phyloP scores from a whole-genome alignment of 2,113 vertebrate genomes.

The Lanius ludovicianus region DNA sequence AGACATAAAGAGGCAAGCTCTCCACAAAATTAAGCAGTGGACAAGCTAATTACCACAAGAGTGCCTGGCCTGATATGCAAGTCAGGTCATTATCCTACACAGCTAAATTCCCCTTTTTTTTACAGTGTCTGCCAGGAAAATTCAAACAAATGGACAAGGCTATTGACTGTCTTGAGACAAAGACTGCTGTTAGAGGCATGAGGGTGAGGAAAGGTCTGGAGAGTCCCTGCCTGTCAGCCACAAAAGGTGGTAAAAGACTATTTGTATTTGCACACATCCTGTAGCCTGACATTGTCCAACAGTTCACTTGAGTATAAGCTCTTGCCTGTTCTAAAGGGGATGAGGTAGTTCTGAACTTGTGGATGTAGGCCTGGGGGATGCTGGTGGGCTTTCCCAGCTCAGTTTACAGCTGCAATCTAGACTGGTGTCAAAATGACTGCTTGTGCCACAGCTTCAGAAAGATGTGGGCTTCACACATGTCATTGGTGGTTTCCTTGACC shows the following conservation, averaged over 20 bases:
- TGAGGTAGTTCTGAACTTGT: not conserved
- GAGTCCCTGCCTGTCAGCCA: not conserved
- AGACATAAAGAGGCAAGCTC: no score
- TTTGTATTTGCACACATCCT: not conserved
- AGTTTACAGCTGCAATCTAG: not conserved
- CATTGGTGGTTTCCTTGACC: not conserved
- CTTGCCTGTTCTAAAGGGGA: not conserved
- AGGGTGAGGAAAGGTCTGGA: not conserved
- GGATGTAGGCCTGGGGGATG: fast-evolving
- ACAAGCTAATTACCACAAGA: no score
- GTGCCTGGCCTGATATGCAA: not conserved
- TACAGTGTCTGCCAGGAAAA: not conserved
- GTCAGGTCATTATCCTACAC: not conserved
- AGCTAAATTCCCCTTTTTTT: not conserved
- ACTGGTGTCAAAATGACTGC: not conserved
- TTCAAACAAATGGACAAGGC: not conserved
- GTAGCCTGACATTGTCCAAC: not conserved
- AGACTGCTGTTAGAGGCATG: not conserved
- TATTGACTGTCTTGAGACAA: not conserved
- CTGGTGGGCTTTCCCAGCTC: not conserved
- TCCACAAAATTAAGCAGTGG: no score
- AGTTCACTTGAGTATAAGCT: not conserved
- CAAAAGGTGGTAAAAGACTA: not conserved
- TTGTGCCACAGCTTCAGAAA: not conserved
- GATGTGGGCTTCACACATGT: not conserved